Evolutionary conservation across 2,888 invertebrate species (phyloP).

Genomic region (Cantharis rustica): DNA sequence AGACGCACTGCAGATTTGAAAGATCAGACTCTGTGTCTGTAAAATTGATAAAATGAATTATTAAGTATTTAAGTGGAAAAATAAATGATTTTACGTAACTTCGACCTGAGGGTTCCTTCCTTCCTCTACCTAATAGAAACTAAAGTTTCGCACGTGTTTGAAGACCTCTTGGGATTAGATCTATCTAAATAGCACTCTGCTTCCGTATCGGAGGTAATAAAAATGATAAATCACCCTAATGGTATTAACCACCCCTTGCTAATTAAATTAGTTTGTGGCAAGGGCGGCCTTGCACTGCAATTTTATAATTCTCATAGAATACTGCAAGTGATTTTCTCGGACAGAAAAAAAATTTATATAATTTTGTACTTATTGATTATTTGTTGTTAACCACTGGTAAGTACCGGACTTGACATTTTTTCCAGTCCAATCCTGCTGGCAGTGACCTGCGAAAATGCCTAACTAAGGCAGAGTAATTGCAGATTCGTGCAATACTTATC

Average conservation of each 20-base stretch:
- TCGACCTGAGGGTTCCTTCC: background rate
- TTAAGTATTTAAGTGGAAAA: background rate
- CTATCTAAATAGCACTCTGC: background rate
- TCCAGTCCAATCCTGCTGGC: too few relatives aligned
- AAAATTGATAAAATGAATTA: background rate
- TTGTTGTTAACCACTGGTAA: too few relatives aligned
- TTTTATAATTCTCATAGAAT: background rate
- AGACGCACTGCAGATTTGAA: slow-evolving; percentile 26
- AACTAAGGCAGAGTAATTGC: too few relatives aligned
- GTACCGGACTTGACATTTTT: too few relatives aligned
- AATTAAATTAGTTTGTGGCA: background rate
- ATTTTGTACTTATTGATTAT: too few relatives aligned
- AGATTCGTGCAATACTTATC: too few relatives aligned
- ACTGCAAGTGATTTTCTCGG: too few relatives aligned
- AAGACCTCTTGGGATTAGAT: background rate
- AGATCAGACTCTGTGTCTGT: slow-evolving; percentile 6
- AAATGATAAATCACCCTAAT: background rate
- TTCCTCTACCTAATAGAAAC: background rate
- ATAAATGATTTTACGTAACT: background rate
- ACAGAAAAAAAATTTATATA: too few relatives aligned
- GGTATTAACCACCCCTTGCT: background rate
- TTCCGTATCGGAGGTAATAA: background rate
- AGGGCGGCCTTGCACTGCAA: background rate
- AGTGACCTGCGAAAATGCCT: too few relatives aligned
- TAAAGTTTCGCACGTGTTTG: background rate